Evolutionary conservation across 1,140 invertebrate genomes (phyloP), one percentile per base, ranked within the genome.

Genomic region (Drosophila obscura): DNA sequence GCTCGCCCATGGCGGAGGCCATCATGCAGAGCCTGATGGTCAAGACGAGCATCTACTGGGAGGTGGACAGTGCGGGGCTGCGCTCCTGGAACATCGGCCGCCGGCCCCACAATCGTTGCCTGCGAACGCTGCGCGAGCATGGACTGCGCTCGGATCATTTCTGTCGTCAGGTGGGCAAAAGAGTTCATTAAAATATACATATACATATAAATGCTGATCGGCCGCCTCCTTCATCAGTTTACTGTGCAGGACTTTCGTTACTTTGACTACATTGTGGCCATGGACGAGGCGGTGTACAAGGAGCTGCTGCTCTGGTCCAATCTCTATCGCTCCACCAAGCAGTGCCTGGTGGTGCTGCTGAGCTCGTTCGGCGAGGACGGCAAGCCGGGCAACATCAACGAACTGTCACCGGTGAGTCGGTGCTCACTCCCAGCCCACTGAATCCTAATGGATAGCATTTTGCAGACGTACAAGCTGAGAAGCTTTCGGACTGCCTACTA

Each of bases 11-110:
- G 84, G 84, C 84, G 0, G 80, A 88, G 68, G 60, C 73, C 1
- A 88, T 88, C 8, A 89, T 88, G 84, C 64, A 80, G 19, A 78
- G 66, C 49, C 49, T 88, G 0, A 88, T 88, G 84, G 69, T 61
- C 2, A 83, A 88, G 57, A 90, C 84, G 0, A 89, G 84, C 28
- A 65, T 88, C 0, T 89, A 88, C 49, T 88, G 84, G 84, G 80
- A 89, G 19, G 49, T 88, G 22, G 84, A 88, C n/a, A 88, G 84
- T n/a, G 84, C 84, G 0, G 84, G 72, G 1, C 9, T 88, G 7
- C 77, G 84, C 7, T 56, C 65, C 1, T 88, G 84, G 84, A 88
- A 88, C 53, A 89, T 76, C 4, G 84, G 84, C 0, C 72, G 84
- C 28, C 50, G 77, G 4, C 84, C 84, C 0, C 63, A 88, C 19